Percentiles rank a stretch among this genome's conserved stretches.
Conservation (phyloP, 1,140 invertebrate genomes). For the Probaryconus sp. region DNA sequence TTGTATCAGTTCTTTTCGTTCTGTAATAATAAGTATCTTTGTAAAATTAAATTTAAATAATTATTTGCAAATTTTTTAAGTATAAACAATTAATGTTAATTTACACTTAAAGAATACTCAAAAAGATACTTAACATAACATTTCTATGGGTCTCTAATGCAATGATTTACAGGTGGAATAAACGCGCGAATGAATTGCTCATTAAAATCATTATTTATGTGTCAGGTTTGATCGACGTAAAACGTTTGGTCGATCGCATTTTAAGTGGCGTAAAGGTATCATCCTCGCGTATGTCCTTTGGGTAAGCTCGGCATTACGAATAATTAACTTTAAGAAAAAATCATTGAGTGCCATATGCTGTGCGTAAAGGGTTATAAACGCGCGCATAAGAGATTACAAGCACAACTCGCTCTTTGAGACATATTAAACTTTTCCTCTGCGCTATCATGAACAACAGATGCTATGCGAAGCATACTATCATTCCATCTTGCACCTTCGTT, state of each 20-base stretch:
- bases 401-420: constrained; percentile 61
- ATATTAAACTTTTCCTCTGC: constrained; percentile 67
- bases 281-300: constrained; percentile 49
- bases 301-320: constrained; percentile 55
- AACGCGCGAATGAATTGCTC: too few species aligned
- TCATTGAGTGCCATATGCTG: constrained; percentile 68
- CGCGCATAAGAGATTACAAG: constrained; percentile 62
- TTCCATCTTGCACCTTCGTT: constrained; percentile 62
- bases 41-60: too few species aligned
- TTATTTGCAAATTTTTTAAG: too few species aligned
- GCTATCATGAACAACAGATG: constrained; percentile 71
- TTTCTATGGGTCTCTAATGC: too few species aligned
- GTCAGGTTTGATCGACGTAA: too few species aligned
- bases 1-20: too few species aligned
- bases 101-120: too few species aligned
- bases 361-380: constrained; percentile 62
- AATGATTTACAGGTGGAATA: too few species aligned
- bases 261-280: constrained; percentile 14
- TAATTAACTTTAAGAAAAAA: constrained; percentile 69
- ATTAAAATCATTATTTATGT: too few species aligned
- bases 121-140: too few species aligned
- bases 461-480: constrained; percentile 68
- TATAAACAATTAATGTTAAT: too few species aligned
- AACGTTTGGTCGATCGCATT: constrained; percentile 4
- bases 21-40: too few species aligned